Evolutionary conservation across 1,140 invertebrate genomes (phyloP).

Genomic region (Eumeta japonica): DNA sequence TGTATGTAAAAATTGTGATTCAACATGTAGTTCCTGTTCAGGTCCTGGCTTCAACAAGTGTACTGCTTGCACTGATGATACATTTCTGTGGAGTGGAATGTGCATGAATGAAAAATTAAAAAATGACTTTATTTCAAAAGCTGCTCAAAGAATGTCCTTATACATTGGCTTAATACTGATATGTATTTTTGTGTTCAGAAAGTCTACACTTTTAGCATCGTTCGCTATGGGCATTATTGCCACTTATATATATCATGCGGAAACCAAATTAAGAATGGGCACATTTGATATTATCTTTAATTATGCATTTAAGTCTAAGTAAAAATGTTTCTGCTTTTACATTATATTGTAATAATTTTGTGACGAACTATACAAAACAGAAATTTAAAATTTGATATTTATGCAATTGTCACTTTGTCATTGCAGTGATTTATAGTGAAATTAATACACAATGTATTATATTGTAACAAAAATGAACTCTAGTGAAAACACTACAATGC

Average conservation of each 20-base stretch:
- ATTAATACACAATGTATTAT: no score
- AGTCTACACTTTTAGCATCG: constrained; percentile 23
- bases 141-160: constrained; percentile 18
- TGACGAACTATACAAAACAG: no score
- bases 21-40: constrained; percentile 77
- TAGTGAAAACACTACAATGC: no score
- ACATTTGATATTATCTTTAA: constrained; percentile 17
- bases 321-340: no score
- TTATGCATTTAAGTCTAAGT: no score
- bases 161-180: constrained; percentile 28
- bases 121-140: constrained; percentile 16
- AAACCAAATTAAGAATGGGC: constrained; percentile 21
- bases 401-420: no score
- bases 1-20: constrained; percentile 77
- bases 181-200: constrained; percentile 23
- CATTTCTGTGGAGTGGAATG: constrained; percentile 25
- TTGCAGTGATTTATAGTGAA: no score
- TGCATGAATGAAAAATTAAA: constrained; percentile 29
- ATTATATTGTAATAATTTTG: no score
- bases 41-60: constrained; percentile 74
- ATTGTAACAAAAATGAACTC: no score
- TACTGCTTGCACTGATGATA: constrained; percentile 25
- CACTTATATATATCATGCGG: constrained; percentile 28
- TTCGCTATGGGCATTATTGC: constrained; percentile 22
- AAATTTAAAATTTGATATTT: no score